Evolutionary conservation across 2,797 vertebrate species (phyloP).

Genomic region (Notoglanidium macrostoma): DNA sequence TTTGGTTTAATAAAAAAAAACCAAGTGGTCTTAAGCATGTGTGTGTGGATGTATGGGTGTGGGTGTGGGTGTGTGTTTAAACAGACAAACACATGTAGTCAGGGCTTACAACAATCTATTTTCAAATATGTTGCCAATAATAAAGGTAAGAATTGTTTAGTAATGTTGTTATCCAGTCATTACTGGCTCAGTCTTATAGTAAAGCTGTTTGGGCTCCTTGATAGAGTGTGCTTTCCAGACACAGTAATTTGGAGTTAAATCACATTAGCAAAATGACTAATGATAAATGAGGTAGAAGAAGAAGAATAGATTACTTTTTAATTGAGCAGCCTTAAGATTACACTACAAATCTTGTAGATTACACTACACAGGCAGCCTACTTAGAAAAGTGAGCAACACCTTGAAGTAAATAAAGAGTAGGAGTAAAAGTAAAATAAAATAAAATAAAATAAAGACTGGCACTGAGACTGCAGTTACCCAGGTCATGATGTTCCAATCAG

Average conservation of each 20-base stretch:
- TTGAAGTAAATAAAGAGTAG: constrained; percentile 12
- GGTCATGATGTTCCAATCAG: background rate
- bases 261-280: constrained; percentile 62
- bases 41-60: constrained; percentile 23
- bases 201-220: constrained; percentile 61
- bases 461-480: background rate
- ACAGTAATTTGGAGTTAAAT: constrained; percentile 63
- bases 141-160: constrained; percentile 60
- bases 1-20: constrained; percentile 71
- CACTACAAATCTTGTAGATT: constrained; percentile 47
- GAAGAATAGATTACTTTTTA: constrained; percentile 43
- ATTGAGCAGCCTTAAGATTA: constrained; percentile 57
- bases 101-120: constrained; percentile 66
- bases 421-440: background rate
- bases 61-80: constrained; percentile 59
- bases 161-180: constrained; percentile 71
- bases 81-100: constrained; percentile 72
- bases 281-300: constrained; percentile 53
- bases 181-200: constrained; percentile 62
- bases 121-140: constrained; percentile 65
- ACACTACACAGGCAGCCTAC: background rate
- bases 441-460: background rate
- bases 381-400: constrained; percentile 15
- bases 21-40: constrained; percentile 59
- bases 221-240: constrained; percentile 56